Percentiles rank a stretch among this genome's conserved stretches.
phyloP scores from a whole-genome alignment of 2,888 invertebrate genomes.

The Pyralis farinalis region DNA sequence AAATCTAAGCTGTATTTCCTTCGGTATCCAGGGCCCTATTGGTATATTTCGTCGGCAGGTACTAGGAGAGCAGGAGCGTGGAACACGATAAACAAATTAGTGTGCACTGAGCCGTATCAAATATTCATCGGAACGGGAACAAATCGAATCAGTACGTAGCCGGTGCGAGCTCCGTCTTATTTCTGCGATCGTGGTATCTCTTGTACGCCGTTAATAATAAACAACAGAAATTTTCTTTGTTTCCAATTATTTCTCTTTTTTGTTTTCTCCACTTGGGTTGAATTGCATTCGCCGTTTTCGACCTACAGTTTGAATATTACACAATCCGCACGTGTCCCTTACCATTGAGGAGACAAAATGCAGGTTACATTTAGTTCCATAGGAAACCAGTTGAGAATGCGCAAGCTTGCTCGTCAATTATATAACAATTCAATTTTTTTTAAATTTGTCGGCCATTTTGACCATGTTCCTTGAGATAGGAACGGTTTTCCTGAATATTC shows the following conservation, averaged over 20 bases:
- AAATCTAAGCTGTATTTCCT: too few relatives aligned
- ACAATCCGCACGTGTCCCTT: too few relatives aligned
- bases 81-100: constrained; percentile 79
- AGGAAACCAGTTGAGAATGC: too few relatives aligned
- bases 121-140: constrained; percentile 77
- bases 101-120: constrained; percentile 77
- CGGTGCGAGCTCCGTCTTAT: constrained; percentile 60
- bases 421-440: too few relatives aligned
- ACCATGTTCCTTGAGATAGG: too few relatives aligned
- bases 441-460: too few relatives aligned
- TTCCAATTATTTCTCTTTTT: constrained; percentile 21
- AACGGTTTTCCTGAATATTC: too few relatives aligned
- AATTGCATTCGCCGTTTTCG: background rate
- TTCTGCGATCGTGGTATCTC: constrained; percentile 47
- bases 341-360: too few relatives aligned
- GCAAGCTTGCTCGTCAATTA: too few relatives aligned
- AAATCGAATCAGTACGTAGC: constrained; percentile 75
- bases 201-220: constrained; percentile 50
- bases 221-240: constrained; percentile 35
- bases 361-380: too few relatives aligned
- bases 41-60: constrained; percentile 31
- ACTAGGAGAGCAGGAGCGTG: constrained; percentile 54
- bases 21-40: constrained; percentile 38
- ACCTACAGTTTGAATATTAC: too few relatives aligned
- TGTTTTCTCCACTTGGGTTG: background rate